Conservation (phyloP, 2,113 vertebrate species). For the Heterochromis multidens region DNA sequence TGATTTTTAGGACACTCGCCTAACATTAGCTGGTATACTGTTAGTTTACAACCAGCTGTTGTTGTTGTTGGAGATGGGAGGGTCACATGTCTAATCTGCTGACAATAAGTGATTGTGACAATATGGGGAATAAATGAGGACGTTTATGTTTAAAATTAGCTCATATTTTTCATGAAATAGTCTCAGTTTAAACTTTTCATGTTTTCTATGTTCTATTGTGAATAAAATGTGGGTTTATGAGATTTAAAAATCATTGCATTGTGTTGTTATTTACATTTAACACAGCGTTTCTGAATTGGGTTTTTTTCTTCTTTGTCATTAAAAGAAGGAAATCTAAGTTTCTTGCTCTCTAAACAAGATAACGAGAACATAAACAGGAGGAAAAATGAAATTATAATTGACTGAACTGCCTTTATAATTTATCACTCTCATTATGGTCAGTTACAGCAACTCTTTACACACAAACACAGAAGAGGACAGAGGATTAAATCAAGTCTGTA, state of each 20-base stretch:
- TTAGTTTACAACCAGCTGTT: too few relatives aligned
- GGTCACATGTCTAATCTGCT: too few relatives aligned
- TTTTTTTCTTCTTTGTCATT: not conserved
- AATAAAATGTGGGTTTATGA: not conserved
- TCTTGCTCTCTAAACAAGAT: not conserved
- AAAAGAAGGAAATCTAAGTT: not conserved
- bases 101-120: too few relatives aligned
- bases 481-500: not conserved
- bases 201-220: not conserved
- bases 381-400: not conserved
- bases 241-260: not conserved
- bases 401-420: not conserved
- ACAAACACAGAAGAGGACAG: not conserved
- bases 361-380: not conserved
- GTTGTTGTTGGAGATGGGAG: too few relatives aligned
- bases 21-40: too few relatives aligned
- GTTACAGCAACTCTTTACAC: not conserved
- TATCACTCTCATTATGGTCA: not conserved
- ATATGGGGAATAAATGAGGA: too few relatives aligned
- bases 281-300: too few relatives aligned
- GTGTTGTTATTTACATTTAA: not conserved
- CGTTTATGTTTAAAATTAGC: too few relatives aligned
- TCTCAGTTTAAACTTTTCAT: not conserved
- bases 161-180: not conserved
- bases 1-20: too few relatives aligned